Base-by-base conservation (phyloP, 1,140 invertebrate genomes). In the Pissodes strobi region DNA sequence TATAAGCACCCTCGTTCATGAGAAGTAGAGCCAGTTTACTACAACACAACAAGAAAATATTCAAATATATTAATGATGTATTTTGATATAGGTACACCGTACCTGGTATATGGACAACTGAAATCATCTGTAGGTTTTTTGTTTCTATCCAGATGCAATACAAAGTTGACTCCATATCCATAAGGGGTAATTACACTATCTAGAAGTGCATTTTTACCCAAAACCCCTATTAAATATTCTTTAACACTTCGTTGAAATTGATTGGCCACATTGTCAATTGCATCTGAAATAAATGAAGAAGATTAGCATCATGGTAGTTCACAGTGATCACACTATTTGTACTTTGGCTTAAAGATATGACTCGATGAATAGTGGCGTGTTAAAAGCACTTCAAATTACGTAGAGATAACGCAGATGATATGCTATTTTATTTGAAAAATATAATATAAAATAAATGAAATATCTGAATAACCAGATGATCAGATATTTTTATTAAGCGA, bases 1-100 rank as follows among this genome's bases (percentile, higher is more conserved):
- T 74, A 64, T 78, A 80, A n/a, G 74, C 73, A 48, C 13, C 12
- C 75, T 41, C 18, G 70, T 51, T 51, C 72, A 73, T 72, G 72
- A 76, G 70, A 15, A 68, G 66, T 38, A 62, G 0, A 13, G 25
- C 51, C 48, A 60, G 59, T 45, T 64, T 64, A 15, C 49, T 59
- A 71, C 69, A 60, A 51, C 43, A 39, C n/a, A n/a, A n/a, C n/a
- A 19, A 19, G 4, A 37, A 39, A 39, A 1, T 22, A 53, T 12
- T n/a, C 10, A 30, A 6, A 51, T 27, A n/a, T n/a, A n/a, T n/a
- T n/a, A n/a, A n/a, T 30, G 21, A 18, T 39, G 4, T 15, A 38
- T 2, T 18, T 38, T 15, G 10, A n/a, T 8, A 48, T 19, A 18
- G n/a, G 13, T 53, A n/a, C 18, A 45, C 5, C 30, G 56, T 65